Evolutionary conservation across 2,888 invertebrate genomes (phyloP).

Genomic region (Pasiphila rectangulata): DNA sequence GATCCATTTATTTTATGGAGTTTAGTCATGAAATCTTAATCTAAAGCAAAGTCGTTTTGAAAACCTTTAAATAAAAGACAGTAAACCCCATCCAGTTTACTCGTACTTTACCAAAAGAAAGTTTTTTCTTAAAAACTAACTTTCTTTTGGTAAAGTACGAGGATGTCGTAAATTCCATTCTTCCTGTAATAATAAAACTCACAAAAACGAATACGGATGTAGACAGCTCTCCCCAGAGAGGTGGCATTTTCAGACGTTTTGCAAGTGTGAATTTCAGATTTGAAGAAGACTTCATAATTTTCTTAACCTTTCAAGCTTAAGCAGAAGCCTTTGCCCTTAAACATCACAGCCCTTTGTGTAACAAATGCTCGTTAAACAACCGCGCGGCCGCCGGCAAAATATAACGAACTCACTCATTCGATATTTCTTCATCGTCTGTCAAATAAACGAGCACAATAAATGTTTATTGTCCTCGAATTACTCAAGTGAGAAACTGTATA

Average conservation of each 20-base stretch:
- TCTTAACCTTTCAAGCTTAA: conserved; percentile 46
- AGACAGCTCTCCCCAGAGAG: conserved; percentile 48
- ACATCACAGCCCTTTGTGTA: conserved; percentile 45
- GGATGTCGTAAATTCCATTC: conserved; percentile 65
- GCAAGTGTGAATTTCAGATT: conserved; percentile 55
- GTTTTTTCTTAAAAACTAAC: conserved; percentile 62
- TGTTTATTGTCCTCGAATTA: conserved; percentile 80
- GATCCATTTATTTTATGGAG: too few species aligned
- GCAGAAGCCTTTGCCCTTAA: conserved; percentile 36
- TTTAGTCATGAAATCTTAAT: too few species aligned
- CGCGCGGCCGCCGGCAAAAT: conserved; percentile 48
- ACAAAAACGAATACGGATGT: conserved; percentile 65
- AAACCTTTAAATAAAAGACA: too few species aligned
- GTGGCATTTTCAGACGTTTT: conserved; percentile 54
- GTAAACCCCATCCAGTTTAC: conserved; percentile 7
- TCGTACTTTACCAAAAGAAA: conserved; percentile 46
- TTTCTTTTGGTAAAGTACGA: too few species aligned
- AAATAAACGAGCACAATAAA: conserved; percentile 77
- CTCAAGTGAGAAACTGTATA: conserved; percentile 78
- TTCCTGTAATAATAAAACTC: conserved; percentile 57
- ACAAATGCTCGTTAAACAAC: conserved; percentile 55
- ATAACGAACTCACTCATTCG: conserved; percentile 68
- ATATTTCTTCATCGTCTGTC: conserved; percentile 76
- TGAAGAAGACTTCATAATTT: conserved; percentile 55
- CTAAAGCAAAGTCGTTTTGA: too few species aligned